Conservation (phyloP, 2,797 vertebrate species). For the Hybognathus amarus region DNA sequence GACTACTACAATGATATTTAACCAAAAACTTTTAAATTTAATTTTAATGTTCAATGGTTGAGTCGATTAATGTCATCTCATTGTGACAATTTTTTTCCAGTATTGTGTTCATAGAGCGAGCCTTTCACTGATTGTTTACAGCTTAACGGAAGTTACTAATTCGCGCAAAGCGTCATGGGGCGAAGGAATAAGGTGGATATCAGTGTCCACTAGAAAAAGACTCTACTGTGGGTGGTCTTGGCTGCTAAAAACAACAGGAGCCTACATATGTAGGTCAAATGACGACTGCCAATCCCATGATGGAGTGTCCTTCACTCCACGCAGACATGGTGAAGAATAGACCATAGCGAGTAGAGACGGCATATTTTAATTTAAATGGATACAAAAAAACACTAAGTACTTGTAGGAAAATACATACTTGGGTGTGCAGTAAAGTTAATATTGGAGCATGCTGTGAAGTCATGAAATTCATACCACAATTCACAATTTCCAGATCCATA, state of each 20-base stretch:
- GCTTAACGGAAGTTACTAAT: too few relatives aligned
- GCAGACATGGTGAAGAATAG: neutral
- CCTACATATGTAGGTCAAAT: constrained; percentile 20
- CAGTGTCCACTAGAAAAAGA: constrained; percentile 6
- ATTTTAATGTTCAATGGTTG: too few relatives aligned
- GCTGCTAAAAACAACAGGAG: constrained; percentile 19
- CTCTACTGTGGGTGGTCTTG: constrained; percentile 37
- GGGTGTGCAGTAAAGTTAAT: neutral
- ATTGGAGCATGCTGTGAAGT: neutral
- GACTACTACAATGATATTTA: too few relatives aligned
- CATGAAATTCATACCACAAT: neutral
- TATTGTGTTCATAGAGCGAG: too few relatives aligned
- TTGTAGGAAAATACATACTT: neutral
- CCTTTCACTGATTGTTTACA: too few relatives aligned
- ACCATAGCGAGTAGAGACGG: neutral
- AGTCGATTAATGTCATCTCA: too few relatives aligned
- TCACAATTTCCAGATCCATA: neutral
- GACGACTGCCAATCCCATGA: constrained; percentile 21
- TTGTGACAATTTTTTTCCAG: too few relatives aligned
- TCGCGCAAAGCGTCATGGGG: too few relatives aligned
- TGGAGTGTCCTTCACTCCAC: constrained; percentile 22
- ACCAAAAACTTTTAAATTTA: too few relatives aligned
- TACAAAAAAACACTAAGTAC: neutral
- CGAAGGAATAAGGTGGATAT: neutral
- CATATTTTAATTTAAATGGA: neutral